Evolutionary conservation across 2,113 vertebrate species (phyloP), one percentile per base, ranked within the genome.

Genomic region (Tachysurus fulvidraco): DNA sequence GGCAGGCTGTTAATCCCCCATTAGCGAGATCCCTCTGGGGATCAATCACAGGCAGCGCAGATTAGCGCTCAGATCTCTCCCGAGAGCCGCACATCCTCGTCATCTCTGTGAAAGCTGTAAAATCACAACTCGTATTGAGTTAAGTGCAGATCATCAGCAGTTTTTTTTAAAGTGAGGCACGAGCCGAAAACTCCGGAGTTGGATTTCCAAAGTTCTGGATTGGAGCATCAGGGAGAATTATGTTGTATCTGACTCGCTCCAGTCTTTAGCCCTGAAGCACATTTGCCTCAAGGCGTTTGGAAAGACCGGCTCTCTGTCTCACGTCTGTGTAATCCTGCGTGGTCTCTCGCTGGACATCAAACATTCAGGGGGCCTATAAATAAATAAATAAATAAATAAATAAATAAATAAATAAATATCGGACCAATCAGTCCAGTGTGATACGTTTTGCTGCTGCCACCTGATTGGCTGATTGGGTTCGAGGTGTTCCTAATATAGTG

Each of bases 1-100:
- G 74, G 77, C 67, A 81, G 69, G 83, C 73, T 74, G 69, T 85
- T 85, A 85, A 88, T 88, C 87, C 87, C 28, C 83, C 87, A 88
- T 88, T 88, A 88, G 83, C 25, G 50, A 84, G 83, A 64, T 85
- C 87, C 52, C 87, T 85, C 77, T 84, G 79, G 85, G 74, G 82
- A 84, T 84, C 86, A 79, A 79, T 88, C 82, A 88, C 28, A 82
- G 54, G 69, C 74, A 60, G 84, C n/a, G 13, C 73, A 87, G 86
- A 60, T 87, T 83, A 83, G 81, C 46, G 82, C 82, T 69, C 60
- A 46, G 50, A 79, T 87, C 57, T 87, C 69, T 76, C 83, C 83
- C 59, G 14, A 77, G 55, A 85, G 55, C 80, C 2, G 41, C 46
- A 30, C 81, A 5, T 83, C 62, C 41, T 30, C n/a, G 4, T 54